Evolutionary conservation across 2,888 invertebrate species (phyloP), one percentile per base, ranked within the genome.

Genomic region (Synergus itoensis): DNA sequence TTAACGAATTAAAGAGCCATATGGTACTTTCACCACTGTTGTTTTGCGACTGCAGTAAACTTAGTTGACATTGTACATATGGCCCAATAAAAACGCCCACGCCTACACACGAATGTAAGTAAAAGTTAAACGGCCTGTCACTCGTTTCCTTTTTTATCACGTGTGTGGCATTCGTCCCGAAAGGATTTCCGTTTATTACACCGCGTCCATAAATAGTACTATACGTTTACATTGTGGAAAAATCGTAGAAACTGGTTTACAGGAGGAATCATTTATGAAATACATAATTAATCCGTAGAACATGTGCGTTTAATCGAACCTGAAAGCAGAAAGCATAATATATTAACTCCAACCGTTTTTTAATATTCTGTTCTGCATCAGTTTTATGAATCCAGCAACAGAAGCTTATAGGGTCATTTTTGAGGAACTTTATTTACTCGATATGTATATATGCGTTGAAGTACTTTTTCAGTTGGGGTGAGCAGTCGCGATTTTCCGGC

Each of bases 41-140:
- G 82, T 83, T 85, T 83, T 83, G 85, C 82, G 83, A 85, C 83
- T 83, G 83, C 83, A 84, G 83, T 84, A 83, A 85, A 84, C 83
- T 84, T 83, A 84, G 85, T 82, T 82, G 84, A 84, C 82, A 82
- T 81, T 78, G 82, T 78, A 81, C 80, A 78, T 79, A 80, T 81
- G 78, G 85, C 80, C 84, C 84, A 86, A 86, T 86, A 86, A 86
- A 86, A 85, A 83, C 85, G 82, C 82, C 84, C 83, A 85, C 85
- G 83, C 81, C 77, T 80, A 80, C 80, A 81, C 81, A 79, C 81
- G 83, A 82, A 85, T 81, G 84, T 84, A 83, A 73, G 73, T 73
- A 73, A 83, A 85, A 85, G 83, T 86, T 85, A 86, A 84, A 83
- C 82, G 84, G 84, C 82, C 80, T 76, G 81, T 79, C 79, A 45